Conservation (phyloP, 2,113 vertebrate species). For the Malurus elegans region DNA sequence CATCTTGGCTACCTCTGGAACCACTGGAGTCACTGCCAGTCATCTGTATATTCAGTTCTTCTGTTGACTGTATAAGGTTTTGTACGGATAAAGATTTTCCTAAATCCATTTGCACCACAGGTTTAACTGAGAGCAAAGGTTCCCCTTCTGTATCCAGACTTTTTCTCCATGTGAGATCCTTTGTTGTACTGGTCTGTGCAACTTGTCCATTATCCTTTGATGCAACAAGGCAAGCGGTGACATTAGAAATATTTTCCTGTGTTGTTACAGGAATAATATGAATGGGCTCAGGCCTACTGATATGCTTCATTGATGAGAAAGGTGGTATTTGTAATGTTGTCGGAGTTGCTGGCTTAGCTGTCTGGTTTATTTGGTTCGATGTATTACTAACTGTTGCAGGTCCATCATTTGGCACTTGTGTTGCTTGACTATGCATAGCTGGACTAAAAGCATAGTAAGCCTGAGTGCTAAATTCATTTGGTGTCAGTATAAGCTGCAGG, state of each 20-base stretch:
- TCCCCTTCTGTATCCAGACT: constrained; percentile 87
- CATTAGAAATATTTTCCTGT: constrained; percentile 77
- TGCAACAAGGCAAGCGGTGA: constrained; percentile 79
- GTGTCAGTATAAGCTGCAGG: constrained; percentile 88
- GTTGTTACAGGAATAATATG: constrained; percentile 75
- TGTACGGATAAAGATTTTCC: constrained; percentile 93
- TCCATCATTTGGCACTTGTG: constrained; percentile 82
- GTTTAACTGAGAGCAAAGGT: constrained; percentile 79
- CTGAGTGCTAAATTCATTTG: constrained; percentile 86
- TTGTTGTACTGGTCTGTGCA: constrained; percentile 72
- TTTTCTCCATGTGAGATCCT: constrained; percentile 85
- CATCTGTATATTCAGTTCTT: constrained; percentile 80
- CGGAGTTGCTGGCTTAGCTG: constrained; percentile 76
- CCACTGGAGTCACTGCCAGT: constrained; percentile 85
- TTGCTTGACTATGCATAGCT: constrained; percentile 77
- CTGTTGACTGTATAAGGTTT: constrained; percentile 85
- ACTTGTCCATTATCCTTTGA: constrained; percentile 77
- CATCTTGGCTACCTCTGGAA: constrained; percentile 78
- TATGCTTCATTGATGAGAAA: constrained; percentile 78
- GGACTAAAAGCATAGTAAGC: constrained; percentile 84
- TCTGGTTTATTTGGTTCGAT: constrained; percentile 81
- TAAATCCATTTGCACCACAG: constrained; percentile 73
- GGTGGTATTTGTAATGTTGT: constrained; percentile 87
- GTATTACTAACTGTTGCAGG: constrained; percentile 71
- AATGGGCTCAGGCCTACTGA: constrained; percentile 70